Base-by-base conservation (phyloP, 2,113 vertebrate genomes). In the Castor canadensis region DNA sequence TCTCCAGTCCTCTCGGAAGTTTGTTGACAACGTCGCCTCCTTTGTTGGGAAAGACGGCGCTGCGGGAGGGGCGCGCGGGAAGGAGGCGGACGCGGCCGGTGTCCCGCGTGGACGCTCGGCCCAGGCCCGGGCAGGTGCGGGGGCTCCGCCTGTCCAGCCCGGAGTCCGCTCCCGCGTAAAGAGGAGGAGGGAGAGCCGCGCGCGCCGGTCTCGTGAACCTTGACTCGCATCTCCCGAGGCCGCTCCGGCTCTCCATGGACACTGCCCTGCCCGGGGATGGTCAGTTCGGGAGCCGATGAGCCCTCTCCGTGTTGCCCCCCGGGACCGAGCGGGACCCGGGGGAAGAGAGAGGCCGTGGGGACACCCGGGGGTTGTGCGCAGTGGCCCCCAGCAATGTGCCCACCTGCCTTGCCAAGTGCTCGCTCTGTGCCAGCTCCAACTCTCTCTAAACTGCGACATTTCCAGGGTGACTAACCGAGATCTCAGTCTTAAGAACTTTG, bases 11-110 rank as follows among this genome's bases (percentile, higher is more conserved):
- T 58, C 87, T 79, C 26, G 92, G 43, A 92, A 96, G 95, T 97
- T 96, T 97, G 98, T 98, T 98, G 97, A 96, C 98, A 95, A 98
- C 97, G 96, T 95, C 98, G 80, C 98, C 97, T 91, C 97, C 56
- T 98, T 93, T 98, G 98, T 98, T 97, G 87, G 64, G 96, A 94
- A 89, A n/a, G 98, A 93, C 85, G 94, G 97, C 96, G 97, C 93
- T 95, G 64, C 96, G 93, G 49, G 19, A 24, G 86, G 8, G 87
- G 89, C 45, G 4, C 45, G 43, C 8, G 84, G 69, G 73, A 64
- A 73, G 95, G 67, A 91, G 32, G 20, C 32, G 13, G 35, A 28
- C 9, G 24, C 24, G n/a, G 26, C 12, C 76, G 28, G 72, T 90
- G 94, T n/a, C n/a, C n/a, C n/a, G n/a, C n/a, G n/a, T n/a, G n/a